Evolutionary conservation across 2,888 invertebrate genomes (phyloP).

Genomic region (Sepiola atlantica): DNA sequence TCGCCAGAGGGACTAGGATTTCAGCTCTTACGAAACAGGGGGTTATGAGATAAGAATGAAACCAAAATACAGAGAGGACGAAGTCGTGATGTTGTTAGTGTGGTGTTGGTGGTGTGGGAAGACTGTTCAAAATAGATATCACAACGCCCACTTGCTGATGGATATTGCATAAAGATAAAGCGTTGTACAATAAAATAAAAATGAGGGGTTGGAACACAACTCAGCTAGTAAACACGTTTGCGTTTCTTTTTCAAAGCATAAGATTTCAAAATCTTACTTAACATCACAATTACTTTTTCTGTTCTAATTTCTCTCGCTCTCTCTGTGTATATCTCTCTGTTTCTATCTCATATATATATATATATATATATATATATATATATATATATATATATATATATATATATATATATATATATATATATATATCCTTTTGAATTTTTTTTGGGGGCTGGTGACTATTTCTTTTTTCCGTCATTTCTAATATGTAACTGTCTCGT

Average conservation of each 20-base stretch:
- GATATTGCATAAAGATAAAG: not conserved
- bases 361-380: not conserved
- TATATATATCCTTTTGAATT: no score
- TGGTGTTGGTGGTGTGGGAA: not conserved
- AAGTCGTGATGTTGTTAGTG: not conserved
- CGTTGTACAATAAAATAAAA: not conserved
- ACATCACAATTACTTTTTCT: no score
- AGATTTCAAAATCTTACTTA: no score
- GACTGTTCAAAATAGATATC: not conserved
- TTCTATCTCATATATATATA: no score
- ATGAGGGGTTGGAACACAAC: not conserved
- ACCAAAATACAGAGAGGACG: not conserved
- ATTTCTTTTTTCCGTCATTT: no score
- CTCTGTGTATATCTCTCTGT: no score
- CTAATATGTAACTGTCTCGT: no score
- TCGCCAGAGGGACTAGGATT: not conserved
- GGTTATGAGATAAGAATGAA: not conserved
- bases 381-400: constrained; percentile 2
- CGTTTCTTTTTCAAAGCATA: not conserved
- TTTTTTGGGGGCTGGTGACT: no score
- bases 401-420: not conserved
- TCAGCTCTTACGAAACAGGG: constrained; percentile 1
- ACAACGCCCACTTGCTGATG: constrained; percentile 32
- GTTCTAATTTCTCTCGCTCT: no score
- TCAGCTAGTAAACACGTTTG: not conserved